Base-by-base conservation (phyloP, 2,797 vertebrate genomes). In the Eutrigla gurnardus region DNA sequence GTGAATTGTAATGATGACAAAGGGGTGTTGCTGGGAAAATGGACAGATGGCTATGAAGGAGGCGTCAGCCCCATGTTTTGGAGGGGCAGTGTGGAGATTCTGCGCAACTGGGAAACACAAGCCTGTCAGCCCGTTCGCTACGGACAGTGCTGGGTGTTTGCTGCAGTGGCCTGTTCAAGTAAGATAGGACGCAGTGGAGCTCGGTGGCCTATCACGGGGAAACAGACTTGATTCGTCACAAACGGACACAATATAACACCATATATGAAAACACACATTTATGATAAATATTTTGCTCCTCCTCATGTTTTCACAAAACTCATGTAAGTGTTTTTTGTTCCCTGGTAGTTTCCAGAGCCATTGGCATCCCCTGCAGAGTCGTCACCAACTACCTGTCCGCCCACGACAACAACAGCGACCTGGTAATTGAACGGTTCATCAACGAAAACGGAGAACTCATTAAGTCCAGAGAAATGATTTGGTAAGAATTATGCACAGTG, bases 121-220 rank as follows among this genome's bases (percentile, higher is more conserved):
- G 86, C 94, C 3, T 98, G 97, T 88, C 91, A 95, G 75, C 96
- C 94, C 0, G 97, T 99, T 82, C 94, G 96, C 49, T 99, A 95
- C 0, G 98, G 98, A 69, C 98, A 99, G 91, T 99, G 98, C 91
- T 99, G 98, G 98, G 98, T 99, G 67, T 99, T 98, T 15, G 98
- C 98, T 0, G 98, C 98, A 0, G 96, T 99, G 80, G 97, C 96
- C 2, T 99, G 98, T 88, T 93, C 97, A 9, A 93, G 98, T 98
- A 92, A 93, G 94, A 91, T 78, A 75, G 53, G 45, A 63, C 32
- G 7, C 18, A 72, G 59, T 2, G 4, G 8, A 33, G 40, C 61
- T 54, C 15, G 0, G 43, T 47, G 15, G 65, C 61, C 47, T 85
- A 75, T 90, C 76, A 69, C 15, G 39, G 53, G 18, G 61, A 80